Evolutionary conservation across 2,797 vertebrate genomes (phyloP).

Genomic region (Hipposideros larvatus): DNA sequence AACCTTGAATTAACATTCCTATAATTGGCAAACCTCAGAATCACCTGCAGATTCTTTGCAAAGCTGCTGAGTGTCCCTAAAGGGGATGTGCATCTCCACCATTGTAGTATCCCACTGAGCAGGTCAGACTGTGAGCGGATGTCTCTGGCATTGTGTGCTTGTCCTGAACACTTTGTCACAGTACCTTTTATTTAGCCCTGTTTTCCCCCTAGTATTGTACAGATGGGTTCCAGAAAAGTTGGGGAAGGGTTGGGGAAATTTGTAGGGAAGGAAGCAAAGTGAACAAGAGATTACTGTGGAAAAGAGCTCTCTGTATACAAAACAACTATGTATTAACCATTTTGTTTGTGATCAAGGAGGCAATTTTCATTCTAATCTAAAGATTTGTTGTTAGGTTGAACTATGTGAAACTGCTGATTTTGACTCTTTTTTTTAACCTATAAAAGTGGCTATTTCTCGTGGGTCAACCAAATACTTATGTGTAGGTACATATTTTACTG

Average conservation of each 20-base stretch:
- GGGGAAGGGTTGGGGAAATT: neutral
- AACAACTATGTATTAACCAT: neutral
- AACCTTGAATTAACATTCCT: neutral
- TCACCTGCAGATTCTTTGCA: neutral
- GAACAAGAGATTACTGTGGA: neutral
- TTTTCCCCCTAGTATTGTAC: neutral
- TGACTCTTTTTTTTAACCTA: neutral
- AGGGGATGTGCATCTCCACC: neutral
- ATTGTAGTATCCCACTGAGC: neutral
- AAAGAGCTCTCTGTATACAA: neutral
- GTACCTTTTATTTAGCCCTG: neutral
- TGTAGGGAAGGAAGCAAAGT: neutral
- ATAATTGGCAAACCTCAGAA: neutral
- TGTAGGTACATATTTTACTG: neutral
- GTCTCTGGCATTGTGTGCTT: neutral
- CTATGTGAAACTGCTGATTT: neutral
- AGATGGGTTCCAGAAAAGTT: neutral
- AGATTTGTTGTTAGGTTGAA: conserved; percentile 2
- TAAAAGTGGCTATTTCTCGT: neutral
- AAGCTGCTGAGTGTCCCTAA: neutral
- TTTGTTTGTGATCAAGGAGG: neutral
- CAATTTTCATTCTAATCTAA: neutral
- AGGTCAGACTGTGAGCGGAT: neutral
- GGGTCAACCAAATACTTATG: neutral
- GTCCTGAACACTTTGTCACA: neutral